Base-by-base conservation (phyloP, 2,888 invertebrate genomes). In the Limnephilus rhombicus region DNA sequence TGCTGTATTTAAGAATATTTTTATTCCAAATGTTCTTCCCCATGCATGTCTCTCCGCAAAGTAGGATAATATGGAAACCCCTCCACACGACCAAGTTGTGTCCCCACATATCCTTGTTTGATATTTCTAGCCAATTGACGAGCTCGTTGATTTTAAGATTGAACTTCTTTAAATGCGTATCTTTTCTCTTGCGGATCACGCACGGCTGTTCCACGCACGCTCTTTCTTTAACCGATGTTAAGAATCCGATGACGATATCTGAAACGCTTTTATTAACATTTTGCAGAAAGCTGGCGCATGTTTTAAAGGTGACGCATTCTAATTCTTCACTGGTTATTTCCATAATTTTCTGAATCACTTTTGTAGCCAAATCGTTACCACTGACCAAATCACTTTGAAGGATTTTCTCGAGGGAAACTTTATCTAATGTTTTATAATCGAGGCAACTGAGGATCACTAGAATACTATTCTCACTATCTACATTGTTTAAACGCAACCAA, bases 401-500 rank as follows among this genome's bases (percentile, higher is more conserved):
- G 12, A 92, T 92, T 9, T 80, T 89, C 15, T 92, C 68, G 7
- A 93, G 80, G 31, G 89, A 85, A 9, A 86, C 31, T 37, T n/a
- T 37, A 87, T 90, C 91, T 86, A 92, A 41, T 15, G 82, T 85
- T 81, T 85, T 85, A 89, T 85, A 93, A 90, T 91, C 89, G 12
- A 93, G 81, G 41, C 93, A 93, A 68, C 92, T 92, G 68, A 93
- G 85, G 37, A 93, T 82, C 41, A 92, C 87, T 12, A 93, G 68
- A 29, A 93, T 93, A 34, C 37, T 37, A 15, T 82, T 90, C 68
- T 68, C 2, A 82, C 49, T 29, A 31, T 92, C 90, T 31, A 45
- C 34, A 7, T 88, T 85, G 93, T 95, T 94, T 93, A 95, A 94
- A 90, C 94, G 94, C 94, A 95, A 95, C 95, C 95, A 95, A 92